phyloP scores from a whole-genome alignment of 30 jellyfish, hydroid and myxozoan genomes.

The Haliclystus octoradiatus region DNA sequence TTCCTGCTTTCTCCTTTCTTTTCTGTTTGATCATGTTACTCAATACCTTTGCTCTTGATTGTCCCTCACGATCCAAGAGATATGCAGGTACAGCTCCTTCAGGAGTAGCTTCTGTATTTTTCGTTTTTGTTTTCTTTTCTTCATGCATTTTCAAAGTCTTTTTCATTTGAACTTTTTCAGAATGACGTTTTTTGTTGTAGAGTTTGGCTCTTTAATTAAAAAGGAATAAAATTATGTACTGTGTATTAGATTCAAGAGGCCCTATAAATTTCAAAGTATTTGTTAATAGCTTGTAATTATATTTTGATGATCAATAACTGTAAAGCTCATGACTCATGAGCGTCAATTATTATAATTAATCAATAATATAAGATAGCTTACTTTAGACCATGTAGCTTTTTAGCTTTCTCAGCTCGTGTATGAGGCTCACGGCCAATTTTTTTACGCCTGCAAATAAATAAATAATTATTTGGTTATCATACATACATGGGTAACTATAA shows the following conservation, averaged over 20 bases:
- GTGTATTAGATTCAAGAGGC: too few relatives aligned
- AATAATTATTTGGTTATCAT: neutral
- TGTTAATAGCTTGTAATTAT: too few relatives aligned
- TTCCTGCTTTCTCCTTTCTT: constrained; percentile 98
- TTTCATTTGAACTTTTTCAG: constrained; percentile 93
- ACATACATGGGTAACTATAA: neutral
- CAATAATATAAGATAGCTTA: constrained; percentile 9
- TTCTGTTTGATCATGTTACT: constrained; percentile 96
- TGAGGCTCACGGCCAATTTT: constrained; percentile 95
- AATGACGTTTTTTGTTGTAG: constrained; percentile 93
- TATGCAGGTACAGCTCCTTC: constrained; percentile 99
- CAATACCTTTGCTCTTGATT: constrained; percentile 86
- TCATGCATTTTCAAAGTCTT: constrained; percentile 95
- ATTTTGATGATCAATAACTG: too few relatives aligned
- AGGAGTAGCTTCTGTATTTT: constrained; percentile 63
- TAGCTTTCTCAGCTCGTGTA: constrained; percentile 67
- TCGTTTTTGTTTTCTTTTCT: constrained; percentile 84
- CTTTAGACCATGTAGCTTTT: constrained; percentile 83
- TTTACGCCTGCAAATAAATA: constrained; percentile 60
- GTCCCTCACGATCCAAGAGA: constrained; percentile 96
- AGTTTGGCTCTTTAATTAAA: constrained; percentile 63
- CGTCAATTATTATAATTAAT: too few relatives aligned
- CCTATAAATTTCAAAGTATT: too few relatives aligned
- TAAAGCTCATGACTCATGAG: too few relatives aligned
- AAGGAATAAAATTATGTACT: too few relatives aligned